A percentile compares a stretch with the other conserved stretches of the same genome.
These are phyloP conservation scores for Brachyhypopomus occidentalis DNA, from an alignment of 2,113 vertebrate genomes.

Conservation along the genomic window DNA sequence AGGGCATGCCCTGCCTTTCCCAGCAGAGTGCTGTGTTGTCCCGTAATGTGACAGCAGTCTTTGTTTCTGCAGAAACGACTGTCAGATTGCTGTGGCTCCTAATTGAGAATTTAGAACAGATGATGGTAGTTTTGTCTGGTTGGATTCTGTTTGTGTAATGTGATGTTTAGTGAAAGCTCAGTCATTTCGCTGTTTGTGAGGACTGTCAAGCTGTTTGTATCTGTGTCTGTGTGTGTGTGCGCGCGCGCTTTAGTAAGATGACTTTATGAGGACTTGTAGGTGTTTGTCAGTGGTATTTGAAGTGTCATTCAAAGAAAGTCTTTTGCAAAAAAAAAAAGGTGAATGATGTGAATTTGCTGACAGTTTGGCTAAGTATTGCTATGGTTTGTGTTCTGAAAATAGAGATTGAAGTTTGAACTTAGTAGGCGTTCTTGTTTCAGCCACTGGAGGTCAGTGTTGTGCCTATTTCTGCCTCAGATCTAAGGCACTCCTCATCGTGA, in stretches of 20 bases:
- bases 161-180: neutral
- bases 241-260: neutral
- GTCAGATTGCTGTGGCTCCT: no score
- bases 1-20: no score
- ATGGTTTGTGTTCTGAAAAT: neutral
- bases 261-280: neutral
- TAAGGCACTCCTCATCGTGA: neutral
- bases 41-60: no score
- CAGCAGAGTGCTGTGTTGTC: no score
- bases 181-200: slow-evolving; percentile 39
- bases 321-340: no score
- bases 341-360: neutral
- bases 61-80: no score
- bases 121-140: neutral
- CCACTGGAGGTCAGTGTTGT: slow-evolving; percentile 65
- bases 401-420: neutral
- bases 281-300: no score
- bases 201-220: neutral
- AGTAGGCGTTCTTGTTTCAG: neutral
- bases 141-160: neutral
- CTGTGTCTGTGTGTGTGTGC: neutral
- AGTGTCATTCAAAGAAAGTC: no score
- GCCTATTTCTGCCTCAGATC: neutral
- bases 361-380: neutral
- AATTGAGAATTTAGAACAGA: neutral